Base-by-base conservation (phyloP, 2,797 vertebrate species). In the Anas bahamensis region DNA sequence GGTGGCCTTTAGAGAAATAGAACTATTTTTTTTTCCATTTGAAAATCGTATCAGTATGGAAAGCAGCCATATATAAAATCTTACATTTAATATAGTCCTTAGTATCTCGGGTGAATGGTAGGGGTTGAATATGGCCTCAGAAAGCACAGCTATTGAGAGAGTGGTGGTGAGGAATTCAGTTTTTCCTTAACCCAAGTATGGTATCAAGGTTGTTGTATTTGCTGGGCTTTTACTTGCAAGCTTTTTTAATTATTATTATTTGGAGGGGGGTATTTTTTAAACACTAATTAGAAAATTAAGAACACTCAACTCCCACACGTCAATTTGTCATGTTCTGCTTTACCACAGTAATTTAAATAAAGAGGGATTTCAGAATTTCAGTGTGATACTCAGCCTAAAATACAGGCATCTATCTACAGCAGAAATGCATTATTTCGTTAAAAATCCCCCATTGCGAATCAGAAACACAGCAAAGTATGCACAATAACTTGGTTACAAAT, bases 241-340 rank as follows among this genome's bases (percentile, higher is more conserved):
- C 13, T 17, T 11, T 35, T 35, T 60, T 23, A 44, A 44, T 44
- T 18, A 18, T 44, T 44, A 44, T 44, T 44, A 64, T 53, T 26
- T 80, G 70, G 53, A 41, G 39, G 13, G 26, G 60, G 17, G 18
- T 12, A 5, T 82, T 89, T 86, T 96, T 50, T 10, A 79, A 90
- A 37, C 6, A 41, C 59, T 86, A 94, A 94, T 95, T 95, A 91
- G 88, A 94, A 79, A 96, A 96, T 89, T 94, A 97, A 86, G 74
- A 39, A 56, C 85, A 28, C 79, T 39, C 64, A 89, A 61, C 69
- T 64, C 64, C 88, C 48, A 93, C 46, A 35, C 91, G 85, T 29
- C 53, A 70, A 88, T 96, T 78, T 86, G 79, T 94, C 80, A 77
- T 87, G 68, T 94, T 94, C 52, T 87, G 90, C 83, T 89, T 86